Evolutionary conservation across 2,113 vertebrate genomes (phyloP).

Genomic region (Chloebia gouldiae): DNA sequence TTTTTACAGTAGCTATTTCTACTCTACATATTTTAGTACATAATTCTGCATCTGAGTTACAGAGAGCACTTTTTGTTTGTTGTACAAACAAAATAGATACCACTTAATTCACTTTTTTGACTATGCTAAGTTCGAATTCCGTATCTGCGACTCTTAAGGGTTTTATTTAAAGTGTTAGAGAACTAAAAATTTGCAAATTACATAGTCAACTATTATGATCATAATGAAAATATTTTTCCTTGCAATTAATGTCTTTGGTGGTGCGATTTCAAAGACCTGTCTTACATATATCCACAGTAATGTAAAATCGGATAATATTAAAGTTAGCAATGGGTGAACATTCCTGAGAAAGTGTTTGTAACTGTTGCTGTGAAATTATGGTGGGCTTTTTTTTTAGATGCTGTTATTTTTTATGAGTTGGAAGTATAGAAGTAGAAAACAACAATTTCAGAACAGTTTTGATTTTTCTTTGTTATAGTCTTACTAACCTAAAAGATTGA

Average conservation of each 20-base stretch:
- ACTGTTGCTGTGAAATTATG: not conserved
- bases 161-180: not conserved
- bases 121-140: not conserved
- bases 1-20: not conserved
- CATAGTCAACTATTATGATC: not conserved
- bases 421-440: not conserved
- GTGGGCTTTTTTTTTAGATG: not conserved
- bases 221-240: not conserved
- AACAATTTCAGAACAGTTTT: not conserved
- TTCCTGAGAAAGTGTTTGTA: not conserved
- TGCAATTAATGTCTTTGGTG: not conserved
- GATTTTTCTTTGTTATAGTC: not conserved
- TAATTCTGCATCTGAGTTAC: not conserved
- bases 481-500: not conserved
- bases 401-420: not conserved
- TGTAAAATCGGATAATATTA: too few species aligned
- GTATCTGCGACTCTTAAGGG: not conserved
- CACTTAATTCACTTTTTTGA: not conserved
- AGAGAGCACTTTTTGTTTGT: not conserved
- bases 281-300: too few species aligned
- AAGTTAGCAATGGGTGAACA: not conserved
- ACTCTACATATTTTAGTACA: not conserved
- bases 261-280: not conserved
- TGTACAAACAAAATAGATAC: not conserved
- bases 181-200: not conserved